Evolutionary conservation across 2,797 vertebrate genomes (phyloP).

Genomic region (Aplochiton taeniatus): DNA sequence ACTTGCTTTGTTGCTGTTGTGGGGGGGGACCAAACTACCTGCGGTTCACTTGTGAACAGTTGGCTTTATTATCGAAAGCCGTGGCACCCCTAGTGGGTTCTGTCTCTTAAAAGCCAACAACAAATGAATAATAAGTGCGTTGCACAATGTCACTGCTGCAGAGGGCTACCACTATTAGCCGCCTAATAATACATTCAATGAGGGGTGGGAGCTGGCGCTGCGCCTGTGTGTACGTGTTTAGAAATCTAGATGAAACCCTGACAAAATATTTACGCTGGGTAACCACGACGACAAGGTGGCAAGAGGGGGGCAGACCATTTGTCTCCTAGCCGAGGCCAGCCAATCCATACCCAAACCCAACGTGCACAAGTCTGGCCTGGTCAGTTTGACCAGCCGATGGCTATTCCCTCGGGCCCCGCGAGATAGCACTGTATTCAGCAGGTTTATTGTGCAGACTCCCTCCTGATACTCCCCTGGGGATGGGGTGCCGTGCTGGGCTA

Average conservation of each 20-base stretch:
- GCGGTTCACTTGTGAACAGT: not conserved
- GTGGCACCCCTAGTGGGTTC: conserved; percentile 15
- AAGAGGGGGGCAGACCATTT: conserved; percentile 21
- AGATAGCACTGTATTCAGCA: conserved; percentile 76
- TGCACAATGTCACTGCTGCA: conserved; percentile 1
- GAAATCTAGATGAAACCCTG: conserved; percentile 23
- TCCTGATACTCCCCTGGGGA: conserved; percentile 51
- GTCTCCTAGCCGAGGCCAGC: not conserved
- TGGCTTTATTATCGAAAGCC: not conserved
- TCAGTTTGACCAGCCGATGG: conserved; percentile 43
- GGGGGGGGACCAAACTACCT: too few relatives aligned
- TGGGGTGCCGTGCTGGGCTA: conserved; percentile 48
- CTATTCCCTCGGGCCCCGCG: conserved; percentile 37
- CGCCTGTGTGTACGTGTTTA: conserved; percentile 4
- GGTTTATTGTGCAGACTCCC: conserved; percentile 75
- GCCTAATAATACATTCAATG: conserved; percentile 3
- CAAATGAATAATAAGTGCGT: conserved; percentile 25
- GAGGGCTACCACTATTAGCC: conserved; percentile 25
- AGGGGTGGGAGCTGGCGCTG: not conserved
- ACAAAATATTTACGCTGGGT: conserved; percentile 33
- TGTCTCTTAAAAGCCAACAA: conserved; percentile 12
- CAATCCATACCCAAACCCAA: not conserved
- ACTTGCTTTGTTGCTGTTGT: too few relatives aligned
- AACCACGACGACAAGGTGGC: conserved; percentile 26
- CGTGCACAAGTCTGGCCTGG: conserved; percentile 40